Evolutionary conservation across 2,888 invertebrate genomes (phyloP).

Genomic region (Lithophane leautieri): DNA sequence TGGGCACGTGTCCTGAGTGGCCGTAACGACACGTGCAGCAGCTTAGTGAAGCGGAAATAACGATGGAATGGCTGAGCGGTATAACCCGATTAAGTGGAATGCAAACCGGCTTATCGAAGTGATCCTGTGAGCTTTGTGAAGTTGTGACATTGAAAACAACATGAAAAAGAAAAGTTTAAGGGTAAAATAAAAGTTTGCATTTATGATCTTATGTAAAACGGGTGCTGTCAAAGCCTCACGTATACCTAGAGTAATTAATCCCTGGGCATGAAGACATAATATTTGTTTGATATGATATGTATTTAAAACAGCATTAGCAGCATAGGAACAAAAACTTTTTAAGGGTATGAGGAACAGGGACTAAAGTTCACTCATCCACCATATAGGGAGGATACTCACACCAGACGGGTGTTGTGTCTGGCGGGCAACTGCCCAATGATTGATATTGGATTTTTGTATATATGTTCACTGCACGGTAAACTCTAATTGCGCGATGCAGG

Average conservation of each 20-base stretch:
- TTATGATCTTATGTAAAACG: neutral
- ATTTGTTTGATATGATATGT: neutral
- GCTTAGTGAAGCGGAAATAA: slow-evolving; percentile 31
- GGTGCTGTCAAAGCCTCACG: neutral
- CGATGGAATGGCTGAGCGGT: slow-evolving; percentile 4
- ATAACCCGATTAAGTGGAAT: slow-evolving; percentile 23
- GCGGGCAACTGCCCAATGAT: no score
- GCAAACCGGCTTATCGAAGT: slow-evolving; percentile 10
- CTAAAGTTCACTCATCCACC: no score
- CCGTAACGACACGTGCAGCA: slow-evolving; percentile 25
- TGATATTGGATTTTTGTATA: no score
- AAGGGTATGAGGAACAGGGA: no score
- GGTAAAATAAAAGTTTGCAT: neutral
- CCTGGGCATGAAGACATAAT: neutral
- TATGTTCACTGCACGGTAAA: no score
- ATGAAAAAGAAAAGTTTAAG: neutral
- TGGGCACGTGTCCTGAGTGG: slow-evolving; percentile 18
- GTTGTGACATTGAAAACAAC: slow-evolving; percentile 21
- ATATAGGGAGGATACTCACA: no score
- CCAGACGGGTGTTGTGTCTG: no score
- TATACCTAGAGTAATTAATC: no score
- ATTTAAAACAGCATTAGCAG: neutral
- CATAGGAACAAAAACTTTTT: neutral
- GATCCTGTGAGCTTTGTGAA: slow-evolving; percentile 15
- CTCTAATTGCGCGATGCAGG: no score